Evolutionary conservation across 2,797 vertebrate species (phyloP), one percentile per base, ranked within the genome.

Genomic region (Phoeniculus purpureus): DNA sequence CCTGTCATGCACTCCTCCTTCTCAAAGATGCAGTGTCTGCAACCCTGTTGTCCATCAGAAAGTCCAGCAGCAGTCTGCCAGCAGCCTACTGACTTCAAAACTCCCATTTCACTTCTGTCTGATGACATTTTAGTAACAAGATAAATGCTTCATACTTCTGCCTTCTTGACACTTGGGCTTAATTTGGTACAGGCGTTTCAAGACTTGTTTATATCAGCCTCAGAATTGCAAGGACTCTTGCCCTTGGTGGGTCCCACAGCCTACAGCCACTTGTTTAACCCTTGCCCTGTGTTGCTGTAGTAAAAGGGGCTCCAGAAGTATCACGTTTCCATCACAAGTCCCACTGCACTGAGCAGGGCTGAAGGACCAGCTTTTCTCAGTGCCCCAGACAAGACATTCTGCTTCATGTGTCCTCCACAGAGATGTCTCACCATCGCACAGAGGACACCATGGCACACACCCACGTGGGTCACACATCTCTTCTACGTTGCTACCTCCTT

Each of bases 321-420:
- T 14, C 59, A 32, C 3, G 1, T 73, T 68, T 86, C 10, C 19
- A 60, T 26, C 29, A 74, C 16, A 65, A 87, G 25, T 62, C 52
- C 25, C 3, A 0, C 12, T 45, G 34, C 32, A 48, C 9, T 2
- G 2, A 29, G 12, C 10, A 71, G 32, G 27, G 32, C 48, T 1
- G 3, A 72, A 85, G 55, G 12, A 73, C 2, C 29, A 59, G n/a
- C 45, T 73, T 60, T 52, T 51, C 48, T 8, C 65, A 37, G 65
- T 47, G 58, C 12, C 22, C 25, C 62, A 58, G n/a, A 58, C 9
- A 60, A 3, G 37, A 37, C 37, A 6, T 7, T 27, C 20, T 22
- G 18, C 18, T 7, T 50, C 43, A 6, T 0, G 8, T n/a, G 31
- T 55, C 26, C 51, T 50, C 13, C 51, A 54, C 31, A 26, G 29